These are phyloP conservation scores for Rhopalosiphum nymphaeae DNA, from an alignment of 2,888 invertebrate species.

Conservation along the genomic window DNA sequence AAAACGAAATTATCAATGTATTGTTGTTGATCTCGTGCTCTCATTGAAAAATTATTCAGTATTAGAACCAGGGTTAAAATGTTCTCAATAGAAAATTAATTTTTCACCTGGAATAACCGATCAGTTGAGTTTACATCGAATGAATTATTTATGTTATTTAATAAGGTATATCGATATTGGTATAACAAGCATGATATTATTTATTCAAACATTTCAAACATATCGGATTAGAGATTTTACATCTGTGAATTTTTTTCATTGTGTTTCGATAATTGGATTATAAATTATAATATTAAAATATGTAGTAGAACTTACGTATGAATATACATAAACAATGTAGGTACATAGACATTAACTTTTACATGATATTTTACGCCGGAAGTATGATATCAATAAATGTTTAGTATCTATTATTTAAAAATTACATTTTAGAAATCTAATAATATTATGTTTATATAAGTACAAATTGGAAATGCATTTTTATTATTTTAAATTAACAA, in stretches of 20 bases:
- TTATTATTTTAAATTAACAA: not conserved
- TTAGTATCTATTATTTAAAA: not conserved
- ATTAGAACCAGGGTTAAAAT: not conserved
- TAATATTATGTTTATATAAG: not conserved
- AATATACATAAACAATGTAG: not conserved
- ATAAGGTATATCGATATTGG: conserved; percentile 2
- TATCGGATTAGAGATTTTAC: not conserved
- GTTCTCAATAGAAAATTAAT: conserved; percentile 36
- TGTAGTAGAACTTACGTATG: not conserved
- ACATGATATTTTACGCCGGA: too few species aligned
- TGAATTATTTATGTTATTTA: conserved; percentile 48
- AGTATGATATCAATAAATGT: too few species aligned
- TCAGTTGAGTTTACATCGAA: conserved; percentile 5
- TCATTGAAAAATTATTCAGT: not conserved
- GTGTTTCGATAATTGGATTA: not conserved
- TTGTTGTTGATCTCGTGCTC: conserved; percentile 45
- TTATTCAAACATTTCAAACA: conserved; percentile 8
- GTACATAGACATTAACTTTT: not conserved
- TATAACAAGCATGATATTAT: not conserved
- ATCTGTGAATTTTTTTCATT: not conserved
- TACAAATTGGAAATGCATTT: not conserved
- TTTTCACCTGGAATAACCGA: conserved; percentile 46
- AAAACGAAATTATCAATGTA: conserved; percentile 38
- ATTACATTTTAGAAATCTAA: not conserved
- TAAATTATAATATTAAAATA: not conserved